Percentiles rank a stretch among this genome's conserved stretches.
Evolutionary conservation across 2,888 invertebrate species (phyloP).

Genomic region (Sesia apiformis): DNA sequence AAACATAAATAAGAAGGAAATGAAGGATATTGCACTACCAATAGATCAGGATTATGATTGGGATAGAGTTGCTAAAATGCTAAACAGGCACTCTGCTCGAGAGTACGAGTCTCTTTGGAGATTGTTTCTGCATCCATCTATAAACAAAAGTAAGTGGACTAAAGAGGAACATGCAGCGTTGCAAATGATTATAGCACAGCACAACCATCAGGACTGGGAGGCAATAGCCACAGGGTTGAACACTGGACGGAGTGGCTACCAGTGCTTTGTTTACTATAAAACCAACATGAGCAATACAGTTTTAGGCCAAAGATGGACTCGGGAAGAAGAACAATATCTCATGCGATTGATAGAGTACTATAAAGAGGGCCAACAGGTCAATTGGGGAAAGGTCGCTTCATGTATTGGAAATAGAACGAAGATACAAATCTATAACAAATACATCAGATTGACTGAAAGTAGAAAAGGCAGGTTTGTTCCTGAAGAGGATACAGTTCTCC

Average conservation of each 20-base stretch:
- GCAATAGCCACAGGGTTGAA: slow-evolving; percentile 72
- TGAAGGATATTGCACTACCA: slow-evolving; percentile 41
- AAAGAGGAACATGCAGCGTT: slow-evolving; percentile 35
- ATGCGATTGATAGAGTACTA: slow-evolving; percentile 75
- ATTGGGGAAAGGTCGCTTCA: slow-evolving; percentile 81
- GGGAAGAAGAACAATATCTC: slow-evolving; percentile 80
- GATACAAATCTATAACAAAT: slow-evolving; percentile 78
- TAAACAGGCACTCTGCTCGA: slow-evolving; percentile 74
- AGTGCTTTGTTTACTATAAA: slow-evolving; percentile 80
- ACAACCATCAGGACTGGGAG: slow-evolving; percentile 79
- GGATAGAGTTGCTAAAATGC: slow-evolving; percentile 61
- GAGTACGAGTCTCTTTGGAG: slow-evolving; percentile 84
- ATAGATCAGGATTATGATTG: slow-evolving; percentile 72
- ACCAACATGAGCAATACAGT: slow-evolving; percentile 51
- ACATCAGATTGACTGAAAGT: slow-evolving; percentile 42
- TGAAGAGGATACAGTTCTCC: slow-evolving; percentile 79
- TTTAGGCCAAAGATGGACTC: slow-evolving; percentile 73
- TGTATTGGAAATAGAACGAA: slow-evolving; percentile 78
- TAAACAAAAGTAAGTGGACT: slow-evolving; percentile 69
- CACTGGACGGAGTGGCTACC: slow-evolving; percentile 78
- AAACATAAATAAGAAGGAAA: slow-evolving; percentile 14
- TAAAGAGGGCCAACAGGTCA: slow-evolving; percentile 78
- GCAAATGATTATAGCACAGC: slow-evolving; percentile 29
- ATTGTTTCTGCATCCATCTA: slow-evolving; percentile 78
- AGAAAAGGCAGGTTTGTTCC: slow-evolving; percentile 77